Evolutionary conservation across 2,797 vertebrate genomes (phyloP).

Genomic region (Pseudomugil gertrudae): DNA sequence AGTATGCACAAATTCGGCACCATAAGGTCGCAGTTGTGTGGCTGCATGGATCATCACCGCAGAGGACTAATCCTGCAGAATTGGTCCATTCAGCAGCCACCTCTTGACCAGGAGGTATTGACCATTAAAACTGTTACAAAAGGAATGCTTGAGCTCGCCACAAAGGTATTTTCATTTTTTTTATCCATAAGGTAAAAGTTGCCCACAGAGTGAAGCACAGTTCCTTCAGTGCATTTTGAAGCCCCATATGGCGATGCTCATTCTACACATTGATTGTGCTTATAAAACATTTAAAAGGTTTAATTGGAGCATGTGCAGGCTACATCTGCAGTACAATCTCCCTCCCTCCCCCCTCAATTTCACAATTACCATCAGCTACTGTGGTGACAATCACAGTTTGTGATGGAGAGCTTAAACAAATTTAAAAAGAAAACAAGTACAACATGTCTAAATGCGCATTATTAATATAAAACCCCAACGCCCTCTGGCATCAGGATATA

Average conservation of each 20-base stretch:
- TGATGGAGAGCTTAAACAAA: constrained; percentile 19
- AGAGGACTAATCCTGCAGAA: constrained; percentile 75
- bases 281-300: constrained; percentile 68
- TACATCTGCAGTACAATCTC: constrained; percentile 35
- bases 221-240: constrained; percentile 54
- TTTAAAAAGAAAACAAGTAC: neutral
- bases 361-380: constrained; percentile 12
- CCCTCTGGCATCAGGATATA: constrained; percentile 25
- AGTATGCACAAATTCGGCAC: constrained; percentile 58
- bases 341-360: neutral
- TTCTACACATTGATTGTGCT: constrained; percentile 63
- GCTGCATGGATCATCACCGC: constrained; percentile 63
- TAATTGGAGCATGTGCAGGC: constrained; percentile 64
- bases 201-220: constrained; percentile 65
- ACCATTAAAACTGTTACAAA: constrained; percentile 78
- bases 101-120: constrained; percentile 74
- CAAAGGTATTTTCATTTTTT: constrained; percentile 29
- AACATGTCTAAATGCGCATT: constrained; percentile 30
- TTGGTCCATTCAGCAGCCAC: constrained; percentile 72
- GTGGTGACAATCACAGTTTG: neutral
- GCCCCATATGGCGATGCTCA: constrained; percentile 45
- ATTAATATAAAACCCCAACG: constrained; percentile 31
- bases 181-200: constrained; percentile 60
- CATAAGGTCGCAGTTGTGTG: constrained; percentile 73
- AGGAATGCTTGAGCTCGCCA: constrained; percentile 73